Percentiles rank a stretch among this genome's conserved stretches.
Conservation (phyloP, 2,888 invertebrate genomes). For the Dinocampus coccinellae region DNA sequence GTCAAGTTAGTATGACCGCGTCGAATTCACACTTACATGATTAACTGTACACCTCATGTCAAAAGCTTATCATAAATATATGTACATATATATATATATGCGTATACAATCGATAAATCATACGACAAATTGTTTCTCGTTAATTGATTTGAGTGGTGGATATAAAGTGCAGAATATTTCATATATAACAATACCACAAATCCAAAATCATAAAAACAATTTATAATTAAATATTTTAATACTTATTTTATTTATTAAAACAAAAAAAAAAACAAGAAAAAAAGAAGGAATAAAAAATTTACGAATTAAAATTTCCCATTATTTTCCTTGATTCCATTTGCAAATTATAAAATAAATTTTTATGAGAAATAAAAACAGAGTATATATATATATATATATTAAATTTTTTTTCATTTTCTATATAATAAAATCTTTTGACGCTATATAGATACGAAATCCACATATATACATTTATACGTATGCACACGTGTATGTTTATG, state of each 20-base stretch:
- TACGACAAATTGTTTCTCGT: constrained; percentile 2
- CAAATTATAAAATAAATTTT: background rate
- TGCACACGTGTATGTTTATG: too few relatives aligned
- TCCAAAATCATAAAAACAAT: background rate
- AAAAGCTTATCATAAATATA: background rate
- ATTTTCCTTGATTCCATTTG: too few relatives aligned
- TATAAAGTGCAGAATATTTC: background rate
- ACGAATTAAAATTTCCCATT: too few relatives aligned
- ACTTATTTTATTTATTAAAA: too few relatives aligned
- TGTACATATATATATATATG: background rate
- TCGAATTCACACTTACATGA: constrained; percentile 18
- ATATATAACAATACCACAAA: background rate
- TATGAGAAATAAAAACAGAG: background rate
- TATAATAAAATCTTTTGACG: background rate
- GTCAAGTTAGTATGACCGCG: constrained; percentile 1
- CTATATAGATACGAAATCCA: too few relatives aligned
- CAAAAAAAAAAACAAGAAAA: too few relatives aligned
- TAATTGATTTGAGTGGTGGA: constrained; percentile 13
- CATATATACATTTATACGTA: too few relatives aligned
- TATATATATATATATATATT: too few relatives aligned
- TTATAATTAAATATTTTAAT: too few relatives aligned
- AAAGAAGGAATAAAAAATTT: too few relatives aligned
- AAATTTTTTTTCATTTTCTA: background rate
- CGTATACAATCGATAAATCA: constrained; percentile 13
- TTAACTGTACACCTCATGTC: background rate